Conservation (phyloP, 1,140 invertebrate genomes). For the Drosophila suzukii region DNA sequence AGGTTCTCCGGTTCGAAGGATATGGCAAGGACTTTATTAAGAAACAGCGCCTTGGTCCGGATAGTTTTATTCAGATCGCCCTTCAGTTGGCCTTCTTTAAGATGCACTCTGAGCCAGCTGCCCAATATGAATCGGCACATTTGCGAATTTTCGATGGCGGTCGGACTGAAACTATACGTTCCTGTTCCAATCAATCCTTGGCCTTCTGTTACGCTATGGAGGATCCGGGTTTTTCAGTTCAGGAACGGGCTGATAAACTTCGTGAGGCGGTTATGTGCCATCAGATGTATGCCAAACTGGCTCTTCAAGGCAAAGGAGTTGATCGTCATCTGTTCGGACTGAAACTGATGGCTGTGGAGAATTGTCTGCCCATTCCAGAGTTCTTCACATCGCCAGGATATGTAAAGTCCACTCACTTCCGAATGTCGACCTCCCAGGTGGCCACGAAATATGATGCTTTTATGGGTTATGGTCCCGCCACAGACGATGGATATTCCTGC, state of each 20-base stretch:
- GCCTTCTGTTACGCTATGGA: constrained; percentile 91
- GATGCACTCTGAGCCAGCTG: constrained; percentile 89
- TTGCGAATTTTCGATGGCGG: constrained; percentile 92
- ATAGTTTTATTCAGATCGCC: constrained; percentile 97
- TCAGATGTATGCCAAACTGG: constrained; percentile 92
- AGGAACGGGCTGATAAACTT: constrained; percentile 85
- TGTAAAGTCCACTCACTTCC: constrained; percentile 89
- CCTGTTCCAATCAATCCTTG: constrained; percentile 92
- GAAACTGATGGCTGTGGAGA: constrained; percentile 91
- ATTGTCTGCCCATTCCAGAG: constrained; percentile 89
- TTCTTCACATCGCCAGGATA: constrained; percentile 91
- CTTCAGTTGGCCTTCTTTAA: constrained; percentile 94
- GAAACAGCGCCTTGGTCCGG: constrained; percentile 92
- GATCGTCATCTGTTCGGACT: constrained; percentile 95
- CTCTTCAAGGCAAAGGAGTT: constrained; percentile 91
- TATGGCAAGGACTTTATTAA: constrained; percentile 95
- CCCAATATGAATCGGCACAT: constrained; percentile 95
- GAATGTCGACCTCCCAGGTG: constrained; percentile 94
- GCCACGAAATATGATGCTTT: constrained; percentile 90
- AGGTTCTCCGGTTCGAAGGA: constrained; percentile 89
- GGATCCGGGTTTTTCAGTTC: constrained; percentile 16
- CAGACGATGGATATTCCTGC: constrained; percentile 91
- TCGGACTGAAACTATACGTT: constrained; percentile 96
- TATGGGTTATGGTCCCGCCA: constrained; percentile 93
- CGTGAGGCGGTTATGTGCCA: constrained; percentile 91